Percentiles rank a stretch among this genome's conserved stretches.
Evolutionary conservation across 2,888 invertebrate genomes (phyloP).

Genomic region (Drosophila quinaria): DNA sequence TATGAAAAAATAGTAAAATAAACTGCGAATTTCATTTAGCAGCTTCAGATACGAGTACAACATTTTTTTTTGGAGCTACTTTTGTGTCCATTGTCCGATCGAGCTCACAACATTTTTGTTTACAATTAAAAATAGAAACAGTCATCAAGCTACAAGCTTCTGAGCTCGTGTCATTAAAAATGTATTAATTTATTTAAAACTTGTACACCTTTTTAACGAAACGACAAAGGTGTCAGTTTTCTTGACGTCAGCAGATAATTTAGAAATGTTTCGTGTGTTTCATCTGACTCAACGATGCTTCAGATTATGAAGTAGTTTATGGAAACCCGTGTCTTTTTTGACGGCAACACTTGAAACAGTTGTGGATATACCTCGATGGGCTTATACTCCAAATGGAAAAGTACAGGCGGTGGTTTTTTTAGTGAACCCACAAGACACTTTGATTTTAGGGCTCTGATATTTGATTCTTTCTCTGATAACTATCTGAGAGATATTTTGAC

Average conservation of each 20-base stretch:
- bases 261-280: slow-evolving; percentile 12
- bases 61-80: slow-evolving; percentile 2
- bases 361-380: neutral
- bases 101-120: slow-evolving; percentile 13
- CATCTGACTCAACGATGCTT: slow-evolving; percentile 26
- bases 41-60: slow-evolving; percentile 7
- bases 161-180: slow-evolving; percentile 65
- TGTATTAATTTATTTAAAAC: slow-evolving; percentile 65
- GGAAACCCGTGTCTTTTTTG: slow-evolving; percentile 11
- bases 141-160: slow-evolving; percentile 8
- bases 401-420: neutral
- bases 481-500: too few relatives aligned
- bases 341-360: slow-evolving; percentile 5
- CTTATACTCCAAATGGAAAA: neutral
- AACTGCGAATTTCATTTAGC: slow-evolving; percentile 31
- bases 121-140: slow-evolving; percentile 34
- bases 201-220: slow-evolving; percentile 9
- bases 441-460: neutral
- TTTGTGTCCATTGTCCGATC: slow-evolving; percentile 10
- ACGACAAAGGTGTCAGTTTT: slow-evolving; percentile 44
- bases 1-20: slow-evolving; percentile 27
- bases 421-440: too few relatives aligned
- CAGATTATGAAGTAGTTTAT: slow-evolving; percentile 15
- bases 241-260: slow-evolving; percentile 64
- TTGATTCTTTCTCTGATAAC: too few relatives aligned